Conservation (phyloP, 1,140 invertebrate species). For the Papilio dardanus region DNA sequence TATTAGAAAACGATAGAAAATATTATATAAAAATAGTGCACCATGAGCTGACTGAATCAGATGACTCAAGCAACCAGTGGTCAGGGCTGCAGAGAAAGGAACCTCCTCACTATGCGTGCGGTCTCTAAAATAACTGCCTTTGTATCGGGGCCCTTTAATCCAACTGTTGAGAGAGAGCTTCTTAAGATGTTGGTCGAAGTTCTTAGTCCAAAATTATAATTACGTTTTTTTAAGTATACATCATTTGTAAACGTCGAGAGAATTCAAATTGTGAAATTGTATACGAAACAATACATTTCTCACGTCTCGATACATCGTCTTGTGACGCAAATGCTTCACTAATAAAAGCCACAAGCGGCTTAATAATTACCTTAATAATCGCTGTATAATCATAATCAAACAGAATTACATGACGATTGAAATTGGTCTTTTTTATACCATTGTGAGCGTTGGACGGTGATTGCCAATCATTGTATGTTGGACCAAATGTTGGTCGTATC, state of each 20-base stretch:
- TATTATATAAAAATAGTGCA: too few relatives aligned
- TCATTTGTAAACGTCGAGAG: not conserved
- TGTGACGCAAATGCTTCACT: conserved; percentile 62
- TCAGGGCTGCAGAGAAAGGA: too few relatives aligned
- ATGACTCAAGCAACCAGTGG: too few relatives aligned
- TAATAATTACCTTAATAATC: conserved; percentile 78
- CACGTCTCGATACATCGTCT: conserved; percentile 50
- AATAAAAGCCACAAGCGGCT: conserved; percentile 64
- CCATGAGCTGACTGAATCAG: too few relatives aligned
- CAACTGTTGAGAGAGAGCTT: too few relatives aligned
- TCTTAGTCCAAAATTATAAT: too few relatives aligned
- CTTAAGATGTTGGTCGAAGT: too few relatives aligned
- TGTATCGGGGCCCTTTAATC: too few relatives aligned
- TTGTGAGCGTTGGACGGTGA: conserved; percentile 48
- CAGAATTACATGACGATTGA: conserved; percentile 72
- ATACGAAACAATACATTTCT: conserved; percentile 50
- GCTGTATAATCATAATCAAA: conserved; percentile 74
- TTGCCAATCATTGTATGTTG: conserved; percentile 66
- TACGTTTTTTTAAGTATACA: not conserved
- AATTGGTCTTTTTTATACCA: conserved; percentile 63
- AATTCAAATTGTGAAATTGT: conserved; percentile 9
- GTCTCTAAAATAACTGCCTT: too few relatives aligned
- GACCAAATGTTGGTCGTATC: conserved; percentile 49
- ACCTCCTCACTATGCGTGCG: too few relatives aligned
- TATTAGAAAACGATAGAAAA: too few relatives aligned